phyloP scores from a whole-genome alignment of 2,888 invertebrate species.

The Temnothorax ravouxi region DNA sequence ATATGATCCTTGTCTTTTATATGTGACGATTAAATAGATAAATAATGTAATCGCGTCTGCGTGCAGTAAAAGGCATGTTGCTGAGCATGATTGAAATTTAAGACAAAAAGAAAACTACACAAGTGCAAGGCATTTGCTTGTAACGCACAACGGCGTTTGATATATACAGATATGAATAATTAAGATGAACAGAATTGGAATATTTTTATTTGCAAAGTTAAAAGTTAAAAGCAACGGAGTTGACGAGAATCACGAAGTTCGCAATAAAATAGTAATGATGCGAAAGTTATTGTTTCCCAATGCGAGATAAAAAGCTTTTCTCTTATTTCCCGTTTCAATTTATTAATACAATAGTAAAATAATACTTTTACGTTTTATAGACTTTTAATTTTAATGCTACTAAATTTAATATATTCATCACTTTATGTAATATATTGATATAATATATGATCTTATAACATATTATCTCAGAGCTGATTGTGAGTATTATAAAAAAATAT shows the following conservation, averaged over 20 bases:
- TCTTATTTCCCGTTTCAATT: neutral
- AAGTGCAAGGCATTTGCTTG: neutral
- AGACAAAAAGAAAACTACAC: neutral
- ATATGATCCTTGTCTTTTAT: neutral
- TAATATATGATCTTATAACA: neutral
- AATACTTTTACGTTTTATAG: neutral
- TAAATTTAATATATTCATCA: neutral
- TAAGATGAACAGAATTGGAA: neutral
- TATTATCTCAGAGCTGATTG: neutral
- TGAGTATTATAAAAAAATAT: neutral
- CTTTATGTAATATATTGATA: neutral
- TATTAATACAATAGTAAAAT: neutral
- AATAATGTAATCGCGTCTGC: neutral
- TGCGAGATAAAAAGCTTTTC: neutral
- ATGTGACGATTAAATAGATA: neutral
- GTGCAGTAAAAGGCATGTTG: neutral
- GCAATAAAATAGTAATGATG: neutral
- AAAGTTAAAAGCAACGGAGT: neutral
- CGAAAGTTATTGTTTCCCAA: neutral
- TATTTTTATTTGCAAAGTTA: neutral
- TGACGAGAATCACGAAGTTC: neutral
- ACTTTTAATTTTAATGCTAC: neutral
- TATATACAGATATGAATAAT: neutral
- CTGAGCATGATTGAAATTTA: neutral
- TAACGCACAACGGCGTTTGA: neutral